Evolutionary conservation across 2,113 vertebrate genomes (phyloP).

Genomic region (Cettia cetti): DNA sequence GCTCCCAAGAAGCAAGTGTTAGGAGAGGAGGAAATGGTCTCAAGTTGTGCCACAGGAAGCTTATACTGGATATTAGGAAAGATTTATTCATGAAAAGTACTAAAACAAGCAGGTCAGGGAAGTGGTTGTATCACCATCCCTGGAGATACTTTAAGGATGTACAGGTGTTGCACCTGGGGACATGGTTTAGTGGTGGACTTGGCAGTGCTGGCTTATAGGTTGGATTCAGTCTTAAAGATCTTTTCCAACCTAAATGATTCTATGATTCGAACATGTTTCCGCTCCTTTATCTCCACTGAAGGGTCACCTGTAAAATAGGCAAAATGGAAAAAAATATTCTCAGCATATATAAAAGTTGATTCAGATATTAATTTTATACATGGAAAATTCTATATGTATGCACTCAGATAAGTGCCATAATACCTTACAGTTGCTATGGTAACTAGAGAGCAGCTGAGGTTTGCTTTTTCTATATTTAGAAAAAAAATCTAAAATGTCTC

Average conservation of each 20-base stretch:
- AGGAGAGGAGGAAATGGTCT: background rate
- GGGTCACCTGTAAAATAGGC: background rate
- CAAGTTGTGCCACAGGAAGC: fast-evolving
- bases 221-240: background rate
- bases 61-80: background rate
- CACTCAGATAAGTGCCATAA: background rate
- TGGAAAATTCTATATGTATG: background rate
- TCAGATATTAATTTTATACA: background rate
- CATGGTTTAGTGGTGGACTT: background rate
- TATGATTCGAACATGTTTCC: background rate
- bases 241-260: background rate
- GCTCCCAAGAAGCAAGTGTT: background rate
- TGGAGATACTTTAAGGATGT: background rate
- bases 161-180: fast-evolving
- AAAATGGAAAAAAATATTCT: background rate
- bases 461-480: constrained; percentile 36
- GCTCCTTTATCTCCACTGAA: background rate
- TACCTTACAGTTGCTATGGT: constrained; percentile 58
- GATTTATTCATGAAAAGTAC: background rate
- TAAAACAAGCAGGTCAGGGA: background rate
- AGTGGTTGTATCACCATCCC: background rate
- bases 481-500: background rate
- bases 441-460: constrained; percentile 31
- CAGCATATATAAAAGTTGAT: background rate
- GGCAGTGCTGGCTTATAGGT: background rate